Evolutionary conservation across 2,113 vertebrate species (phyloP), one percentile per base, ranked within the genome.

Genomic region (Setophaga kirtlandii): DNA sequence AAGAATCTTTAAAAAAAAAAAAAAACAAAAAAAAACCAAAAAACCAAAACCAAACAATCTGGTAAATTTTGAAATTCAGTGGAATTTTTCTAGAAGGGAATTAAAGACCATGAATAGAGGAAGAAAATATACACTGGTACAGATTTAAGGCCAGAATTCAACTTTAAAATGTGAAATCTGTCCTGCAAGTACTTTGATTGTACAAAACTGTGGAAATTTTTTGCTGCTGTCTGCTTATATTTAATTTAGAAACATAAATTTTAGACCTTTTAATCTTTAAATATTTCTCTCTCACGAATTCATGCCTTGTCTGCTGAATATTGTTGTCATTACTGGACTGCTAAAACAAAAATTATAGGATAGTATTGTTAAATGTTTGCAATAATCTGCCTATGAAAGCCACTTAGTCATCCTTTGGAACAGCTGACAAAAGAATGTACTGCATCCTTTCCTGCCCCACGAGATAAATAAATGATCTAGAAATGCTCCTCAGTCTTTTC

Each of bases 61-160:
- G 35, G 17, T 15, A 63, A 31, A 62, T 56, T 35, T 44, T 78
- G 44, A 87, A 77, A 68, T 70, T 50, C 30, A 6, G 11, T 23
- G 18, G 11, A 81, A n/a, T 19, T 83, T 73, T 81, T 47, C 21
- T 17, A 14, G 33, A 70, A 73, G 15, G 14, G 23, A 42, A 39
- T 50, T 65, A 70, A 20, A 70, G 8, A 69, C 9, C 9, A 35
- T 0, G 0, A 25, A 50, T 5, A 11, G 20, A 70, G 23, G 24
- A 83, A 64, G 24, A 49, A 85, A 82, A 46, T 22, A 79, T 2
- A 68, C 3, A 35, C 4, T 46, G 11, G 7, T 39, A 67, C 0
- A 0, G 17, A 65, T 39, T 67, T 81, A 80, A 62, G 55, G 35
- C 4, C 37, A 70, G 50, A 88, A 90, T 27, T 69, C 21, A 50